A percentile compares a stretch with the other conserved stretches of the same genome.
Conservation (phyloP, 2,113 vertebrate species). For the Terrapene triunguis region DNA sequence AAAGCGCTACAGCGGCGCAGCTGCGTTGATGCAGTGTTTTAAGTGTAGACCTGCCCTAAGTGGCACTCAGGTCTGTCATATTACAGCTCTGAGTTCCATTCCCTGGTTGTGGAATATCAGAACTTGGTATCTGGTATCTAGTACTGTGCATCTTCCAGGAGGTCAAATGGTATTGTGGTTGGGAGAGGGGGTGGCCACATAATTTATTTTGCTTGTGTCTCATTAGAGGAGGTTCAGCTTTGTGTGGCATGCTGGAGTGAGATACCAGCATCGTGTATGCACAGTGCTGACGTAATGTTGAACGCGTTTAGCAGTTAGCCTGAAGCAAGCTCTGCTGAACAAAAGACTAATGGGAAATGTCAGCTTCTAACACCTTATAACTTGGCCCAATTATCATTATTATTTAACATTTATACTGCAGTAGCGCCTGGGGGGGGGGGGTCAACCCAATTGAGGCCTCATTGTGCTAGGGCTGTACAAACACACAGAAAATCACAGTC, state of each 20-base stretch:
- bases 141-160: not conserved
- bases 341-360: not conserved
- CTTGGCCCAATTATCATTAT: not conserved
- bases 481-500: not conserved
- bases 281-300: not conserved
- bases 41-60: too few species aligned
- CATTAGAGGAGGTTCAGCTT: not conserved
- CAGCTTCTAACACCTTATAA: not conserved
- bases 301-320: not conserved
- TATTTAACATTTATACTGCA: not conserved
- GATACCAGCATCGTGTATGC: not conserved
- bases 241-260: fast-evolving
- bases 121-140: slow-evolving; percentile 1
- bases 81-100: not conserved
- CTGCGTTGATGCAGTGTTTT: too few species aligned
- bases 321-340: not conserved
- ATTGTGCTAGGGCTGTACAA: not conserved
- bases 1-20: too few species aligned
- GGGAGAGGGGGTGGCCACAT: not conserved
- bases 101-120: not conserved
- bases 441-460: not conserved
- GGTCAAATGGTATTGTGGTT: not conserved
- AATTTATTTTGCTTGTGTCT: not conserved
- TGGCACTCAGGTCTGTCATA: not conserved
- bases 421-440: not conserved